phyloP scores from a whole-genome alignment of 2,797 vertebrate genomes.

The Carcharodon carcharias region DNA sequence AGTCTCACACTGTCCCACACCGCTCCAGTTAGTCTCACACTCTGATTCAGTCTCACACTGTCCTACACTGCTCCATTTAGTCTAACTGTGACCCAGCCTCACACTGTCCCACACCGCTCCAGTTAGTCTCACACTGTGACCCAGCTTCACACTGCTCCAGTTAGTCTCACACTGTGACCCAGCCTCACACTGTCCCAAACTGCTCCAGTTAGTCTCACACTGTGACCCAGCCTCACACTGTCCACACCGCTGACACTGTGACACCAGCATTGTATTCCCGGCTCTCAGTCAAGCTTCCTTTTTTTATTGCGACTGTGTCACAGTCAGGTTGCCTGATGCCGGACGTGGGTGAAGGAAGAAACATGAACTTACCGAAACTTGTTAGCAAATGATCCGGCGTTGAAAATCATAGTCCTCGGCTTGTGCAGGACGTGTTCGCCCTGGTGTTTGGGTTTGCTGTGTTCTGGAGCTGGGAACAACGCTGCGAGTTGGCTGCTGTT shows the following conservation, averaged over 20 bases:
- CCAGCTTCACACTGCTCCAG: not conserved
- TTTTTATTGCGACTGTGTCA: not conserved
- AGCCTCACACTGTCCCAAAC: not conserved
- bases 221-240: not conserved
- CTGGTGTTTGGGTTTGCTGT: not conserved
- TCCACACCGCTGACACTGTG: not conserved
- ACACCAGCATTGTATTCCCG: not conserved
- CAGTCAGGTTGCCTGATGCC: not conserved
- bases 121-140: not conserved
- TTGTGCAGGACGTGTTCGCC: not conserved
- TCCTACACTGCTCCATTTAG: not conserved
- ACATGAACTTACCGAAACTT: conserved; percentile 17
- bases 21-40: not conserved
- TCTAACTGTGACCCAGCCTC: not conserved
- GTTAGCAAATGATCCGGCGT: not conserved
- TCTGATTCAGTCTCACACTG: not conserved
- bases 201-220: too few species aligned
- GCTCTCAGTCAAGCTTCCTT: not conserved
- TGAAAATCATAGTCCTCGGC: not conserved
- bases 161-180: not conserved
- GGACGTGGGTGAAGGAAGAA: too few species aligned
- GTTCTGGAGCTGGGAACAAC: not conserved
- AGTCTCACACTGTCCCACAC: not conserved
- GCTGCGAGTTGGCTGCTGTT: not conserved
- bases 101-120: not conserved